Percentiles rank a stretch among this genome's conserved stretches.
Evolutionary conservation across 2,113 vertebrate genomes (phyloP).

Genomic region (Cavia aperea): DNA sequence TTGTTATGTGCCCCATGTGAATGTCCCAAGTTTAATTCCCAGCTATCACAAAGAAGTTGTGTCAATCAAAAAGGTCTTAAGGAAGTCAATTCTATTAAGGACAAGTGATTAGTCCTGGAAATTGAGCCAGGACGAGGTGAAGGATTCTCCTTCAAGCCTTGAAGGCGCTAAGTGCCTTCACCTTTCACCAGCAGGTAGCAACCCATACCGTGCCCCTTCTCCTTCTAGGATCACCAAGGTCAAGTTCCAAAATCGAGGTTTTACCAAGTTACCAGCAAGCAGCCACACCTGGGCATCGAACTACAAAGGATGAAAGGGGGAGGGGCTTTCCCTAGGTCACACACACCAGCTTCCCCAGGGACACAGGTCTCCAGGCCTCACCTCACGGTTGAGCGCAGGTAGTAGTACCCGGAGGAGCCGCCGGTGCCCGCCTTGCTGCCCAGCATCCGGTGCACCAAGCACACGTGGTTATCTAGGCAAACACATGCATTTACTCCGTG

Average conservation of each 20-base stretch:
- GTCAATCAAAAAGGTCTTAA: neutral
- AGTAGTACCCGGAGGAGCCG: slow-evolving; percentile 95
- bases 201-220: rapidly evolving
- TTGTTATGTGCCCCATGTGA: neutral
- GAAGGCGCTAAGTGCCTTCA: neutral
- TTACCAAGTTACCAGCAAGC: neutral
- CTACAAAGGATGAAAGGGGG: neutral
- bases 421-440: slow-evolving; percentile 93
- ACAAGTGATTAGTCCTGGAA: neutral
- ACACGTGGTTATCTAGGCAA: slow-evolving; percentile 91
- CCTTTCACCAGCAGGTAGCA: neutral
- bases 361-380: slow-evolving; percentile 60
- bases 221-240: neutral
- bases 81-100: neutral
- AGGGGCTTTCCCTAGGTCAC: neutral
- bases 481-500: slow-evolving; percentile 8
- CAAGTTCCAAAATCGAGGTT: neutral
- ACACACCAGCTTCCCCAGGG: rapidly evolving
- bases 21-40: neutral
- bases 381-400: slow-evolving; percentile 94
- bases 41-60: neutral
- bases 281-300: neutral
- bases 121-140: neutral
- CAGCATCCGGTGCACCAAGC: slow-evolving; percentile 97
- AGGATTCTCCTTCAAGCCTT: neutral